phyloP scores from a whole-genome alignment of 2,797 vertebrate species.

The Lacerta viridis region DNA sequence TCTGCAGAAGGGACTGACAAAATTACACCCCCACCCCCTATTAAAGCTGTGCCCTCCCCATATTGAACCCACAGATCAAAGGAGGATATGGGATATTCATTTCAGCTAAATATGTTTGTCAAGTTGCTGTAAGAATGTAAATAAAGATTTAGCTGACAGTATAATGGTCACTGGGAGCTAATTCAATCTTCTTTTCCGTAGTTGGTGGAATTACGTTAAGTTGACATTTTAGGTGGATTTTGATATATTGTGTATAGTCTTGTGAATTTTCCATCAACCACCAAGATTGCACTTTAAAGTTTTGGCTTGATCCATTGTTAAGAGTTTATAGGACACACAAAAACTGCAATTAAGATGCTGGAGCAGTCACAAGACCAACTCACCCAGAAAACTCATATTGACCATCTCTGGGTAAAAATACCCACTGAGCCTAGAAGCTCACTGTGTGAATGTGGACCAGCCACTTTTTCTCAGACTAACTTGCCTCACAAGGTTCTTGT shows the following conservation, averaged over 20 bases:
- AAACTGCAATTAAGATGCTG: not conserved
- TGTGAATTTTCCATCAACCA: not conserved
- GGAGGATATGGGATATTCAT: slow-evolving; percentile 1
- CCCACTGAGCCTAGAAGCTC: too few species aligned
- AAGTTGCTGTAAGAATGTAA: not conserved
- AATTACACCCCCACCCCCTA: too few species aligned
- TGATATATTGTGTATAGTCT: not conserved
- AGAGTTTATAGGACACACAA: too few species aligned
- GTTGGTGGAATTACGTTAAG: slow-evolving; percentile 1
- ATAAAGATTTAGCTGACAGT: slow-evolving; percentile 2
- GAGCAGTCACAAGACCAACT: too few species aligned
- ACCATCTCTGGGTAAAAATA: too few species aligned
- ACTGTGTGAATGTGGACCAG: too few species aligned
- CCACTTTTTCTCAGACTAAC: too few species aligned
- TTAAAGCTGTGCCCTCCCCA: too few species aligned
- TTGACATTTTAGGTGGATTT: not conserved
- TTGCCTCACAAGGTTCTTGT: too few species aligned
- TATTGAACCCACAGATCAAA: not conserved
- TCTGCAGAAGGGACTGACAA: slow-evolving; percentile 33
- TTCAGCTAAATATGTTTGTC: not conserved
- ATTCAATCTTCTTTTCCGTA: not conserved
- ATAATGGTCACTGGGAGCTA: not conserved
- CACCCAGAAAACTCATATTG: too few species aligned
- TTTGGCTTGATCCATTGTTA: not conserved
- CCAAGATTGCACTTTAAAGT: not conserved